Percentiles rank a stretch among this genome's conserved stretches.
Evolutionary conservation across 2,888 invertebrate species (phyloP).

Genomic region (Maniola hyperantus): DNA sequence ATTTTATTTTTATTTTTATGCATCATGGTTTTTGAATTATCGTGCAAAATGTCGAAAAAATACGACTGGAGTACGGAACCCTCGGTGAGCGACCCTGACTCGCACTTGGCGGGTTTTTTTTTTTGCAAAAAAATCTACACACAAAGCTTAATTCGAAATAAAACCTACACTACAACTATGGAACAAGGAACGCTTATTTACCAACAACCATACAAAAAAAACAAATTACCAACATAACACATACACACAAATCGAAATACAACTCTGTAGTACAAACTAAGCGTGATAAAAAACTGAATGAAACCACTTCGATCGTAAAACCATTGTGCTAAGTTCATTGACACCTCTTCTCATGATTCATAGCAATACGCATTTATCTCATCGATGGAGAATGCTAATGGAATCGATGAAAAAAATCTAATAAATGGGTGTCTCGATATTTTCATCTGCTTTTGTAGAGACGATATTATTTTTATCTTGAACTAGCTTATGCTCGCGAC

Average conservation of each 20-base stretch:
- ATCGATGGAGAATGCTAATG: constrained; percentile 46
- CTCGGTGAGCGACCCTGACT: too few relatives aligned
- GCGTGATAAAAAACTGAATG: constrained; percentile 43
- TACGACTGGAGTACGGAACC: too few relatives aligned
- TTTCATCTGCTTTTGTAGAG: constrained; percentile 9
- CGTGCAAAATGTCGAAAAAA: too few relatives aligned
- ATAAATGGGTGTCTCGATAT: constrained; percentile 52
- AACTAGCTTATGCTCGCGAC: too few relatives aligned
- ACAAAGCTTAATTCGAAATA: too few relatives aligned
- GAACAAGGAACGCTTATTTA: neutral
- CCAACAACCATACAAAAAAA: neutral
- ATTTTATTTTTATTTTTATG: too few relatives aligned
- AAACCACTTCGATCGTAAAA: constrained; percentile 48
- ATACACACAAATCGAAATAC: constrained; percentile 15
- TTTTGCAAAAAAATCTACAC: too few relatives aligned
- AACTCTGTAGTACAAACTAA: constrained; percentile 21
- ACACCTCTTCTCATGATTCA: constrained; percentile 57
- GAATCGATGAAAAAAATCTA: constrained; percentile 54
- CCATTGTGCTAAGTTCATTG: constrained; percentile 55
- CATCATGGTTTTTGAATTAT: too few relatives aligned
- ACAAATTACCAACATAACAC: constrained; percentile 7
- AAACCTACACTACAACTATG: neutral
- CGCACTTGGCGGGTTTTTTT: too few relatives aligned
- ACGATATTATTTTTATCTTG: neutral
- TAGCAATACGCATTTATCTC: constrained; percentile 57